Evolutionary conservation across 2,797 vertebrate genomes (phyloP), one percentile per base, ranked within the genome.

Genomic region (Eupleurogrammus muticus): DNA sequence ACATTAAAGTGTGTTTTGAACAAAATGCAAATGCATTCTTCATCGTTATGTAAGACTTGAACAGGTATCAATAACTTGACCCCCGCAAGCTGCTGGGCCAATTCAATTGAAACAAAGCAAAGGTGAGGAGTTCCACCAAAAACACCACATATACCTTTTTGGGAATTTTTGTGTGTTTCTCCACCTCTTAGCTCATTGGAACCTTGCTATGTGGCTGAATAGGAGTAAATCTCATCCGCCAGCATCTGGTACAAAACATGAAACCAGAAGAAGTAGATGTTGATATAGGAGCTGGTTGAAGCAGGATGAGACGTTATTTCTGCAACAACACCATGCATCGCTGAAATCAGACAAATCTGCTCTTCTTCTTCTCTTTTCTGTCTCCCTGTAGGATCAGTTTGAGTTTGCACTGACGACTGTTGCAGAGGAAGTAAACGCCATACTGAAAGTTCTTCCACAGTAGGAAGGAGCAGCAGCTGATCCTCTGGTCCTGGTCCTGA

Each of bases 361-460:
- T 19, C 9, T 40, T 5, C 5, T 24, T 8, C 28, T n/a, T 14
- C 35, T n/a, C 5, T 9, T 17, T 69, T n/a, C 23, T 32, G 13
- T 48, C 16, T 54, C 49, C 17, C 59, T 59, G 14, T 93, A 99
- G 97, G 97, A 97, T 90, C 98, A 99, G 92, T 99, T 99, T 82
- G 97, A 98, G 92, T 99, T 99, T 76, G 97, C 95, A 1, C 62
- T 99, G 94, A 99, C 98, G 8, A 95, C 97, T 0, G 98, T 99
- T 53, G 97, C 97, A 0, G 97, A 99, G 87, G 97, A 99, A 84
- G 97, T 99, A 90, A 99, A 99, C 21, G 96, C 95, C 87, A 97
- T 99, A 63, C 93, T 99, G 81, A 97, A 97, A 92, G 95, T 94
- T 61, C 96, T 99, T 72, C 97, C 97, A 20, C 97, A 98, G 93